Evolutionary conservation across 2,113 vertebrate genomes (phyloP), one percentile per base, ranked within the genome.

Genomic region (Lipophrys pholis): DNA sequence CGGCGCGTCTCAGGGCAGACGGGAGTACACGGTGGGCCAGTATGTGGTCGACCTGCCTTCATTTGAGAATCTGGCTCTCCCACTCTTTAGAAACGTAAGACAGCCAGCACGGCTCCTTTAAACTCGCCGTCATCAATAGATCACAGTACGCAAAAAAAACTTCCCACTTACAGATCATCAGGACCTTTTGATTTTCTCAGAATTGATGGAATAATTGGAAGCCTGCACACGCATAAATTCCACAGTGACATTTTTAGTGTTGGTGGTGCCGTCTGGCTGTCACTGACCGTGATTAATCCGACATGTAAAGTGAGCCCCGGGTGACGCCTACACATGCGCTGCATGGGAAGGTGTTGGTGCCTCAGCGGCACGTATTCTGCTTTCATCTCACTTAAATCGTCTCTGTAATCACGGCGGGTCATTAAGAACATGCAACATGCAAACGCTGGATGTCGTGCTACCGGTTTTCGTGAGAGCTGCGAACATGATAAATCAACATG

Each of bases 21-120:
- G 56, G 16, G 95, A 95, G 38, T 92, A 90, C 87, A 92, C 93
- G 0, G 97, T 99, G 0, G 97, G 97, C 0, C 96, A 96, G 56
- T 99, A 98, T 7, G 89, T 94, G 73, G 97, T 99, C 10, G 94
- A 99, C 56, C 73, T 98, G 68, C 57, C 82, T 36, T 96, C 97
- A 1, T 98, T 99, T 82, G 97, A 99, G 91, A 94, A 92, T 55
- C 78, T 98, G 81, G 94, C 88, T 14, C 95, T 99, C 49, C 96
- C 97, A 0, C 86, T 96, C 82, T 92, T 99, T 86, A 94, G 73
- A 93, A 91, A 94, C 10, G 97, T 98, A 89, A 95, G 95, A 84
- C 55, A 8, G n/a, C 45, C 21, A 10, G 5, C 45, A 56, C 57
- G 30, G 15, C 51, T 17, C 38, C 61, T 50, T 48, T 17, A 54